Percentiles rank a stretch among this genome's conserved stretches.
Conservation (phyloP, 2,888 invertebrate species). For the Muscina levida region DNA sequence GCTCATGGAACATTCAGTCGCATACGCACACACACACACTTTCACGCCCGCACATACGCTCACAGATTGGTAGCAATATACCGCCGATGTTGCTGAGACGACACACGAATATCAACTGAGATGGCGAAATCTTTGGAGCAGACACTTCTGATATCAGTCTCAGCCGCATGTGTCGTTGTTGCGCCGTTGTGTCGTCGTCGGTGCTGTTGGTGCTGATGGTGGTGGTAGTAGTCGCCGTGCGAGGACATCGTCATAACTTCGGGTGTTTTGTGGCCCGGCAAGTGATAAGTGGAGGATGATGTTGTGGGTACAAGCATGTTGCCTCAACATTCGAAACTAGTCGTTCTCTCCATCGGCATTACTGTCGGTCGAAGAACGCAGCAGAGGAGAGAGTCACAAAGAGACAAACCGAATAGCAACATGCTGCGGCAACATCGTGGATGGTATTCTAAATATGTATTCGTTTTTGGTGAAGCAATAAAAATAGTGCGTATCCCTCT, state of each 20-base stretch:
- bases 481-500: too few relatives aligned
- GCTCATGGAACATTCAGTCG: background rate
- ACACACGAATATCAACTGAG: constrained; percentile 70
- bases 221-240: background rate
- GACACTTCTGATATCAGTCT: constrained; percentile 53
- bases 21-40: background rate
- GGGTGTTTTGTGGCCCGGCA: background rate
- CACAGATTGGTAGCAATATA: background rate
- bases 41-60: background rate
- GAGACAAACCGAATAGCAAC: too few relatives aligned
- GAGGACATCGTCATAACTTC: constrained; percentile 28
- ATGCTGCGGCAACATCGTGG: too few relatives aligned
- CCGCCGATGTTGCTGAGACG: constrained; percentile 68
- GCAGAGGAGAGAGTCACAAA: too few relatives aligned
- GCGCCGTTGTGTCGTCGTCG: constrained; percentile 3
- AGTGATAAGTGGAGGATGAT: constrained; percentile 2
- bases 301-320: background rate
- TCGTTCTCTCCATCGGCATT: too few relatives aligned
- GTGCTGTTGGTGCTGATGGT: constrained; percentile 13
- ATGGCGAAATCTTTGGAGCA: constrained; percentile 14
- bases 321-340: constrained; percentile 12
- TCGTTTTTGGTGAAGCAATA: too few relatives aligned
- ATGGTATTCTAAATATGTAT: too few relatives aligned
- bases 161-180: constrained; percentile 7
- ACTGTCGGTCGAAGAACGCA: too few relatives aligned